Base-by-base conservation (phyloP, 2,888 invertebrate species). In the Drosophila falleni region DNA sequence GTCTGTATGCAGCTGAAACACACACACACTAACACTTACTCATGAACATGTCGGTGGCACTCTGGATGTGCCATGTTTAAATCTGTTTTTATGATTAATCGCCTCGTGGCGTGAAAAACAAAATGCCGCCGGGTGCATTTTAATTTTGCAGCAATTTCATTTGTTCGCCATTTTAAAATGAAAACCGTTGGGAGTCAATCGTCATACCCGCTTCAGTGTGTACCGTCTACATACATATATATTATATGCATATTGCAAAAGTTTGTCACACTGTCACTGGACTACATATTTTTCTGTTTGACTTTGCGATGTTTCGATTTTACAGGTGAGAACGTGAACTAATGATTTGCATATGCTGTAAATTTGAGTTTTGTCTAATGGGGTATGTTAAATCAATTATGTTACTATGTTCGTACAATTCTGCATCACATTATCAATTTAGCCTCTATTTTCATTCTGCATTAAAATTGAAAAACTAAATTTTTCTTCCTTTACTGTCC, bases 1-100 rank as follows among this genome's bases (percentile, higher is more conserved):
- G 23, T 23, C 2, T 23, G 23, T 23, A 4, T 23, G 23, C 3
- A 23, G 19, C 51, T 53, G 55, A 53, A n/a, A 47, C 41, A 49
- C 10, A 33, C 23, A 71, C 50, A 71, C 26, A n/a, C 35, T n/a
- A 9, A 11, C 16, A 31, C 5, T 15, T 2, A 19, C 9, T 10
- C 3, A 16, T 2, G 23, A 3, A 23, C 10, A 53, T 69, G 50
- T 53, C 55, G 64, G 15, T 63, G 58, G 47, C 44, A 66, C 51
- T 56, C 44, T 54, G 61, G 41, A 53, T 29, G 63, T 53, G 58
- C 59, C 65, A 71, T 81, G 84, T 77, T 70, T 81, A 82, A 83
- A 83, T 85, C 83, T 87, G 82, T 81, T 87, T 83, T 78, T 75
- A 81, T 83, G 83, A 83, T 83, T 87, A 83, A 83, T 83, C 85